Evolutionary conservation across 53 echinoderm and acorn worm genomes (phyloP).

Genomic region (Hippasteria phrygiana): DNA sequence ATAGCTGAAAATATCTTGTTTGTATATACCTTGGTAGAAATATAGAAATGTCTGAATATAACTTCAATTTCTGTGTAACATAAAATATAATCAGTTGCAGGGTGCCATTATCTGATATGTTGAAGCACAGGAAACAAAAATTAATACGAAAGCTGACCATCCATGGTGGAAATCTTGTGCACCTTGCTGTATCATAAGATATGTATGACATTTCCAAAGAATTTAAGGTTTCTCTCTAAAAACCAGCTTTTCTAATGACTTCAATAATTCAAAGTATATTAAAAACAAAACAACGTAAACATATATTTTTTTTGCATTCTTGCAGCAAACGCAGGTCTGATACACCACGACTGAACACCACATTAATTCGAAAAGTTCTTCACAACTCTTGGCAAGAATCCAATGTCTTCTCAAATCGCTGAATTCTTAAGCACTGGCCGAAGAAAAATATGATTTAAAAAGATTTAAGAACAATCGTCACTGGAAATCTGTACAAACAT

Average conservation of each 20-base stretch:
- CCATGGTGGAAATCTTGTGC: not conserved
- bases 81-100: conserved; percentile 18
- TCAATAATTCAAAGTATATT: not conserved
- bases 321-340: too few relatives aligned
- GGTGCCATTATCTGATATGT: not conserved
- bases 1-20: conserved; percentile 57
- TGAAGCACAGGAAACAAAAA: not conserved
- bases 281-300: not conserved
- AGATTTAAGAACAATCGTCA: too few relatives aligned
- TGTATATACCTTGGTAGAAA: conserved; percentile 56
- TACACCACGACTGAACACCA: too few relatives aligned
- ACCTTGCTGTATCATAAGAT: not conserved
- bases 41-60: conserved; percentile 53
- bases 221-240: not conserved
- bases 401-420: too few relatives aligned
- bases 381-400: too few relatives aligned
- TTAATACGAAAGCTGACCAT: not conserved
- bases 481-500: not conserved
- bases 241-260: too few relatives aligned
- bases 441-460: too few relatives aligned
- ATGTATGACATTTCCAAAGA: not conserved
- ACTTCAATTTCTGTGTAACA: conserved; percentile 17
- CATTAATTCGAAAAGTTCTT: too few relatives aligned
- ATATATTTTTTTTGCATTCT: too few relatives aligned
- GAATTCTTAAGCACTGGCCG: too few relatives aligned